Evolutionary conservation across 2,113 vertebrate species (phyloP).

Genomic region (Athene cunicularia): DNA sequence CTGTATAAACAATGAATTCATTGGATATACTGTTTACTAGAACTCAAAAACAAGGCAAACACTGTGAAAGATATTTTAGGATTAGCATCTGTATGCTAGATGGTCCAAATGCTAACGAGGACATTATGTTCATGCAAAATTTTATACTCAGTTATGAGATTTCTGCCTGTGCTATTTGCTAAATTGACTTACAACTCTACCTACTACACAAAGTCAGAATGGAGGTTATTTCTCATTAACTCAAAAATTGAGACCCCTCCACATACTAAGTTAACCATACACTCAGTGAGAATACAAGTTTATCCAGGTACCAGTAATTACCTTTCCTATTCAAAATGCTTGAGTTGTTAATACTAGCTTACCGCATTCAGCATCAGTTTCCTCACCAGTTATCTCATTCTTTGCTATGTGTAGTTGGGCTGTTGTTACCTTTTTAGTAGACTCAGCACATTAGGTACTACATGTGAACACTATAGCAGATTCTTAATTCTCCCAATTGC

Average conservation of each 20-base stretch:
- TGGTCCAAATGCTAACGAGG: conserved; percentile 28
- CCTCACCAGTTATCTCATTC: neutral
- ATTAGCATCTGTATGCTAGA: conserved; percentile 40
- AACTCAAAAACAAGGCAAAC: conserved; percentile 14
- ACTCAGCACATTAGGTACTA: neutral
- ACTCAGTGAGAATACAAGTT: neutral
- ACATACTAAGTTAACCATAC: neutral
- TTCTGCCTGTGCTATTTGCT: neutral
- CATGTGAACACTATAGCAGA: neutral
- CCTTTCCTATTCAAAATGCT: neutral
- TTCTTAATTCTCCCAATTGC: neutral
- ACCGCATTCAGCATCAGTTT: neutral
- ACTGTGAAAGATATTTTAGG: conserved; percentile 34
- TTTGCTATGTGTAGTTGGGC: neutral
- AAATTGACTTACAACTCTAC: neutral
- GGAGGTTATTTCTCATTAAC: neutral
- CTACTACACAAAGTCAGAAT: neutral
- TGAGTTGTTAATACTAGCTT: neutral
- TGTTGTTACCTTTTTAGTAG: neutral
- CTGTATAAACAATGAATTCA: neutral
- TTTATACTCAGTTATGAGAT: neutral
- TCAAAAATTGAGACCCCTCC: neutral
- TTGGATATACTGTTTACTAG: conserved; percentile 21
- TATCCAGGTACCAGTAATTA: neutral
- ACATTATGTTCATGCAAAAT: neutral